Base-by-base conservation (phyloP, 2,888 invertebrate genomes). In the Drepana falcataria region DNA sequence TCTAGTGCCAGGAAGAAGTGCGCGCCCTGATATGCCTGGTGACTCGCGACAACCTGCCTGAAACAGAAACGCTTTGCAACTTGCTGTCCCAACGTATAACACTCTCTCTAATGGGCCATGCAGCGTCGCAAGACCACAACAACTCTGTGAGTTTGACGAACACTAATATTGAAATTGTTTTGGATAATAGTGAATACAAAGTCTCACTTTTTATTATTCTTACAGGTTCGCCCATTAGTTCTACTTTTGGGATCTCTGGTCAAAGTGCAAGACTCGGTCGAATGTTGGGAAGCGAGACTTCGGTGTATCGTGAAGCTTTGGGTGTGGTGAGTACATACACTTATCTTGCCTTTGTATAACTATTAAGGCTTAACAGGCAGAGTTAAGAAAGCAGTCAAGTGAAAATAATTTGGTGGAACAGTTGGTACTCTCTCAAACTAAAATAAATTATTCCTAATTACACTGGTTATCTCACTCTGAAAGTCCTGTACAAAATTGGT, bases 201-300 rank as follows among this genome's bases (percentile, higher is more conserved):
- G 21, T 21, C 1, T 21, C 0, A 21, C 0, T 0, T 21, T 0
- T 21, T 21, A 21, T 21, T 21, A 21, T 21, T 40, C 48, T 65
- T 66, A 37, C 55, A 91, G 91, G 96, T 98, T 0, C 93, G 98
- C 2, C 97, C 98, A 73, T 96, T 98, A 80, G 97, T 99, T 81
- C 93, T 97, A 5, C 87, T 99, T 9, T 85, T 99, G 35, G 96
- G 97, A 1, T 95, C 96, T 0, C 92, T 98, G 49, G 95, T 98
- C 2, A 96, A 97, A 68, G 97, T 97, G 65, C 97, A 98, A 73
- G 99, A 99, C 80, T 90, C 87, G 0, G 84, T 90, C 0, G 94
- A 95, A 2, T 98, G 98, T 77, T 99, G 99, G 99, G 98, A 99
- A 79, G 94, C 95, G 60, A 95, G 98, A 72, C 89, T 99, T 0